Conservation (phyloP, 2,888 invertebrate species). For the Charanyca ferruginea region DNA sequence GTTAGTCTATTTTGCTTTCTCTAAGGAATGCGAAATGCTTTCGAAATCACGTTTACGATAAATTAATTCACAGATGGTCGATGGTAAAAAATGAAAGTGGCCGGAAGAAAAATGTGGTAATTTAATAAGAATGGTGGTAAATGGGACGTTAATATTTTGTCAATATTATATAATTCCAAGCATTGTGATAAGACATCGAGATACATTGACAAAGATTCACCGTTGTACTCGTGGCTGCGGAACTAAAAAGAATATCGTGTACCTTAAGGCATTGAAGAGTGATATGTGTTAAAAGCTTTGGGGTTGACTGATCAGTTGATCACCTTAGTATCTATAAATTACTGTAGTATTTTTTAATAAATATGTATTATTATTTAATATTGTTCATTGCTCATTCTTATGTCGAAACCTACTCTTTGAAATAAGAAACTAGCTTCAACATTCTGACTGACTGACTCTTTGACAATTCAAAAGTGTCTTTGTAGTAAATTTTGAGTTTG, state of each 20-base stretch:
- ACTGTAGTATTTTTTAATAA: no score
- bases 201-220: not conserved
- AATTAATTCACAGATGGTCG: conserved; percentile 66
- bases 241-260: not conserved
- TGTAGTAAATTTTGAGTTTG: no score
- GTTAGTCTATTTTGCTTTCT: conserved; percentile 76
- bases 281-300: not conserved
- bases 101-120: conserved; percentile 53
- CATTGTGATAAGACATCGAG: not conserved
- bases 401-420: no score
- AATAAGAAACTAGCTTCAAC: no score
- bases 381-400: no score
- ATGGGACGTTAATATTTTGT: not conserved
- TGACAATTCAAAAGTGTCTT: no score
- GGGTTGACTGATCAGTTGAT: no score
- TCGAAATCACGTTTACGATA: conserved; percentile 67
- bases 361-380: no score
- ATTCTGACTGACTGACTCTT: no score
- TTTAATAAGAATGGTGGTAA: conserved; percentile 32
- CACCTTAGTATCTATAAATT: no score
- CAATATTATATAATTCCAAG: conserved; percentile 15
- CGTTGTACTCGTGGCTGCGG: not conserved
- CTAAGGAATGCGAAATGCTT: conserved; percentile 72
- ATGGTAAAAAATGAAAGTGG: conserved; percentile 69
- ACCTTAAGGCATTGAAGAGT: not conserved